phyloP scores from a whole-genome alignment of 1,140 invertebrate species.

The Drosophila albomicans region DNA sequence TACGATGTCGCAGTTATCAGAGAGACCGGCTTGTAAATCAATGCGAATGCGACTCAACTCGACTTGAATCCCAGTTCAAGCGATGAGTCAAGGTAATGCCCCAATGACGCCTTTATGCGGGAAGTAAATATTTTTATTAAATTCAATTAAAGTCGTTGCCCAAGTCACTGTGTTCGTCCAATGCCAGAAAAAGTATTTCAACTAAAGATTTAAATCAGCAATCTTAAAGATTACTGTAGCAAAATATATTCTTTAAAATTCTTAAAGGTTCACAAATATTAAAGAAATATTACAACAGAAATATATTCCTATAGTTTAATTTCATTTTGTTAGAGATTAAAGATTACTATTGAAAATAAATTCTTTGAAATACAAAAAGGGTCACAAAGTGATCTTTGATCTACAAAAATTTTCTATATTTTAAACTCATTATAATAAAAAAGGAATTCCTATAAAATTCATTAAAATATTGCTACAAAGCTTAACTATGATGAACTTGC shows the following conservation, averaged over 20 bases:
- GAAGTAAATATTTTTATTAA: conserved; percentile 12
- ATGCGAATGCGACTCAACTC: conserved; percentile 1
- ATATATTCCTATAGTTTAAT: no score
- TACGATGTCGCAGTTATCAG: conserved; percentile 29
- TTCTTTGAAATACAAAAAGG: no score
- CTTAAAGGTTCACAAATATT: no score
- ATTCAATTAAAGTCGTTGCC: conserved; percentile 5
- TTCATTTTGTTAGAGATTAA: no score
- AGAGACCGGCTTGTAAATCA: conserved; percentile 42
- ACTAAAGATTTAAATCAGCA: background rate
- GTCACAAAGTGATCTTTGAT: no score
- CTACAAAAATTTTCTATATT: no score
- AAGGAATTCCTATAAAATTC: no score
- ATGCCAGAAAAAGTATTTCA: background rate
- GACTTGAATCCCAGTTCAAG: conserved; percentile 45
- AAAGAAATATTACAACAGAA: no score
- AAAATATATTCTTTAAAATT: no score
- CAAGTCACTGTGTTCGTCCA: background rate
- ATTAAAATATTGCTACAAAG: background rate
- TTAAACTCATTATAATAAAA: no score
- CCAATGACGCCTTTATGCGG: conserved; percentile 10
- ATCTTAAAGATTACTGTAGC: no score
- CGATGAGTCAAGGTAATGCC: conserved; percentile 70
- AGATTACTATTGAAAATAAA: no score
- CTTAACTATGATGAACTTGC: background rate